These are phyloP conservation scores for Tiliqua scincoides DNA, from an alignment of 2,113 vertebrate genomes.

Conservation along the genomic window DNA sequence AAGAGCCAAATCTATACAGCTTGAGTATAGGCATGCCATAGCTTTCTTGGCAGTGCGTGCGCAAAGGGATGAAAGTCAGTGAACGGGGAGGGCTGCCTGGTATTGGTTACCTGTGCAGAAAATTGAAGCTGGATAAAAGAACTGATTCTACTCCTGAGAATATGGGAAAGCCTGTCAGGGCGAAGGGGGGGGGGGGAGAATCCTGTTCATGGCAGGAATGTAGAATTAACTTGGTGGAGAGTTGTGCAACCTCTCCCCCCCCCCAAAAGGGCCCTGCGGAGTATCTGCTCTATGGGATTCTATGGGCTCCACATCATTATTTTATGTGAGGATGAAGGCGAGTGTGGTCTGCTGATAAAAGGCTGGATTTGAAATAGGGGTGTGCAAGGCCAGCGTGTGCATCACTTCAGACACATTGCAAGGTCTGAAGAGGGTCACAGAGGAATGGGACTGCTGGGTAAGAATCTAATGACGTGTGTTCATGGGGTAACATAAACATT, in stretches of 20 bases:
- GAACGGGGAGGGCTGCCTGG: not conserved
- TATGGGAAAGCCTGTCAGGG: not conserved
- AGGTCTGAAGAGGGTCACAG: too few relatives aligned
- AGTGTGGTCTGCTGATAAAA: too few relatives aligned
- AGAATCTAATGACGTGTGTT: not conserved
- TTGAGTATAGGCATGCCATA: slow-evolving; percentile 21
- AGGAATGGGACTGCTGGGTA: too few relatives aligned
- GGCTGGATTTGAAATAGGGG: too few relatives aligned
- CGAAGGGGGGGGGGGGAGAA: not conserved
- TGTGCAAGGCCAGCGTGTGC: too few relatives aligned
- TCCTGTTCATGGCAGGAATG: not conserved
- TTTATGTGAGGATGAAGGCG: not conserved
- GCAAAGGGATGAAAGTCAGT: slow-evolving; percentile 10
- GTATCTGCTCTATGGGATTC: not conserved
- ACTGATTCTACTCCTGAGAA: not conserved
- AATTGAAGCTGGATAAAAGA: not conserved
- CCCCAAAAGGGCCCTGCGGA: not conserved
- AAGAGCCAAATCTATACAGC: not conserved
- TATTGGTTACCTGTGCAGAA: slow-evolving; percentile 18
- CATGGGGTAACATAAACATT: not conserved
- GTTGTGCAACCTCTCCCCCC: not conserved
- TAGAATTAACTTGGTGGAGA: not conserved
- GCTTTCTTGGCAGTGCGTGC: not conserved
- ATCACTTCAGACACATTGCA: too few relatives aligned
- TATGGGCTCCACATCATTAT: too few relatives aligned